Base-by-base conservation (phyloP, 2,797 vertebrate species). In the Enteromius mattozi region DNA sequence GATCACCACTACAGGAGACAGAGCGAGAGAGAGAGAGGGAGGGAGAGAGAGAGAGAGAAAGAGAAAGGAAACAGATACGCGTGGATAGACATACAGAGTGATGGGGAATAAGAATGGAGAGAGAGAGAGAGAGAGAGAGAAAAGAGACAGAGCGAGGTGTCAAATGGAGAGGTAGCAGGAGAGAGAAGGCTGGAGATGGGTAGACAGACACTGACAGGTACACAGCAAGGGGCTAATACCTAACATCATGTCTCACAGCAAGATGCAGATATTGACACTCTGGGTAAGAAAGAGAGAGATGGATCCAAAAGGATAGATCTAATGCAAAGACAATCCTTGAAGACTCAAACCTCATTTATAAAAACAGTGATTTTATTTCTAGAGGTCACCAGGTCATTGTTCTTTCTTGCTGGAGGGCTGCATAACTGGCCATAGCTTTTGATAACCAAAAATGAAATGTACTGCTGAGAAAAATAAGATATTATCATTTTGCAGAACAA, bases 1-100 rank as follows among this genome's bases (percentile, higher is more conserved):
- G 88, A 92, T 92, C 85, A 56, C 56, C 84, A 83, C 89, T 87
- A 82, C 86, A 87, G 81, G 85, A 86, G 47, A 86, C 69, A 86
- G 33, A 49, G 42, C 74, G 84, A 33, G 30, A 65, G 49, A 1
- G 42, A 75, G 54, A 51, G 16, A 59, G 24, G 81, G 85, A 86
- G 42, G 13, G 72, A n/a, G 49, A 27, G 33, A 66, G 49, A 1
- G 45, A 71, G 56, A 54, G 17, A 61, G 27, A 42, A 3, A 45
- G 42, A 45, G 42, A 61, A 40, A 61, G 27, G 33, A 51, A 72
- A 77, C 80, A 61, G 69, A 77, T 69, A 40, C 27, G 27, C 13
- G 35, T 70, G 63, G 59, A 76, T 45, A 83, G 63, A 21, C 74
- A 59, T 13, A 45, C 30, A 77, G 72, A 69, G 13, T 33, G 65